A percentile compares a stretch with the other conserved stretches of the same genome.
Conservation (phyloP, 2,888 invertebrate species). For the Mallateleia sp. region DNA sequence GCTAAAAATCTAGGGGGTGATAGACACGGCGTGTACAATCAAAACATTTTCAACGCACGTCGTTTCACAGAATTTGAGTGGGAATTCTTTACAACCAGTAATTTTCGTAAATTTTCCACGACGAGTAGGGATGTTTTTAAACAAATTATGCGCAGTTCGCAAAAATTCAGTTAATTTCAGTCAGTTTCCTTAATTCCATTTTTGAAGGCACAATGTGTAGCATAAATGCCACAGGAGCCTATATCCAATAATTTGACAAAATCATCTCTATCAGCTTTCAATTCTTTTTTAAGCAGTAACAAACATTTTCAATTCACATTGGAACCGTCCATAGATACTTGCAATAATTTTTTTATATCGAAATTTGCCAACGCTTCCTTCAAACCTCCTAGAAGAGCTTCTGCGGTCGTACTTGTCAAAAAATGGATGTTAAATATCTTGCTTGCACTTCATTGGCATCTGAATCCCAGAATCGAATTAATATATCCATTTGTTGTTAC, state of each 20-base stretch:
- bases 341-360: slow-evolving; percentile 65
- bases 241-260: neutral
- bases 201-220: too few species aligned
- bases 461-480: slow-evolving; percentile 80
- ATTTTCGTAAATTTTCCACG: slow-evolving; percentile 14
- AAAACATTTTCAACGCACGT: neutral
- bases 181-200: too few species aligned
- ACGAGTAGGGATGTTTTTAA: slow-evolving; percentile 81
- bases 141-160: slow-evolving; percentile 79
- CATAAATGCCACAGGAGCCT: neutral
- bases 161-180: neutral
- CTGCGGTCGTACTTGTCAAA: slow-evolving; percentile 72
- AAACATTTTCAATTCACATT: slow-evolving; percentile 63
- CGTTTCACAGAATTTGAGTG: slow-evolving; percentile 1
- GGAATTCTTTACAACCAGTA: slow-evolving; percentile 20
- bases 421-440: slow-evolving; percentile 80
- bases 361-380: slow-evolving; percentile 26
- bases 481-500: slow-evolving; percentile 82
- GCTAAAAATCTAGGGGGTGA: too few species aligned
- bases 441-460: slow-evolving; percentile 63
- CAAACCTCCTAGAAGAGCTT: slow-evolving; percentile 76
- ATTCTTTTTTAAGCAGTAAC: slow-evolving; percentile 19
- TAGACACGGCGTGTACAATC: too few species aligned
- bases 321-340: slow-evolving; percentile 77
- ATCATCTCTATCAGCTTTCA: slow-evolving; percentile 50